These are phyloP conservation scores for Microtus obscurus DNA, from an alignment of 2,797 vertebrate genomes.

Conservation along the genomic window DNA sequence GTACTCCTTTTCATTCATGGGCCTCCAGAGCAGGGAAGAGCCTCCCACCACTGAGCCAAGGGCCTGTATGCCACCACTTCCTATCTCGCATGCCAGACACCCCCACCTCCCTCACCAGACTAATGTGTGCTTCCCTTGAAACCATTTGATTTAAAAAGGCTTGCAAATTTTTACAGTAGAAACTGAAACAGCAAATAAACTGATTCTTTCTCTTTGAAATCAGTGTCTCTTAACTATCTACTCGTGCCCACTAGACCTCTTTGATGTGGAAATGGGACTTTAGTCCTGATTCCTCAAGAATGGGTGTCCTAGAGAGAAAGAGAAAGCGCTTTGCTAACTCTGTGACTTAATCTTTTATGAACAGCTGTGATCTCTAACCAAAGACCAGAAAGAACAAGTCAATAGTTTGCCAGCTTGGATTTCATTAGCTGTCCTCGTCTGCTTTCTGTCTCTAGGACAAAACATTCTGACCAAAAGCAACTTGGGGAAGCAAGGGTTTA, in stretches of 20 bases:
- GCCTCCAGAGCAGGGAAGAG: background rate
- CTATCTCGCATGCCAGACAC: background rate
- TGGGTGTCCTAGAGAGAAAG: background rate
- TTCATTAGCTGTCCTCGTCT: background rate
- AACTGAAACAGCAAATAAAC: constrained; percentile 29
- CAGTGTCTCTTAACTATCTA: background rate
- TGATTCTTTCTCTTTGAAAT: background rate
- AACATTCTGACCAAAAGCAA: background rate
- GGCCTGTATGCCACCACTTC: background rate
- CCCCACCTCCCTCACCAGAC: background rate
- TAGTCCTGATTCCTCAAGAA: background rate
- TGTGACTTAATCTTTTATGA: background rate
- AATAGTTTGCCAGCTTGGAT: background rate
- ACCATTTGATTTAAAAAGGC: background rate
- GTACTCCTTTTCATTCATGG: background rate
- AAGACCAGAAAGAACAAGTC: background rate
- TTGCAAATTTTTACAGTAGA: constrained; percentile 50
- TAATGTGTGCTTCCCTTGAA: background rate
- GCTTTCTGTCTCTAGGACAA: background rate
- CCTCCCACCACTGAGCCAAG: background rate
- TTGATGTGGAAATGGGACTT: background rate
- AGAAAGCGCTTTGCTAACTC: background rate
- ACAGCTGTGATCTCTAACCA: background rate
- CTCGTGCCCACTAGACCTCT: background rate
- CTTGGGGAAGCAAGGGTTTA: background rate